These are phyloP conservation scores for Sycophaga agraensis DNA, from an alignment of 1,140 invertebrate species.

Conservation along the genomic window DNA sequence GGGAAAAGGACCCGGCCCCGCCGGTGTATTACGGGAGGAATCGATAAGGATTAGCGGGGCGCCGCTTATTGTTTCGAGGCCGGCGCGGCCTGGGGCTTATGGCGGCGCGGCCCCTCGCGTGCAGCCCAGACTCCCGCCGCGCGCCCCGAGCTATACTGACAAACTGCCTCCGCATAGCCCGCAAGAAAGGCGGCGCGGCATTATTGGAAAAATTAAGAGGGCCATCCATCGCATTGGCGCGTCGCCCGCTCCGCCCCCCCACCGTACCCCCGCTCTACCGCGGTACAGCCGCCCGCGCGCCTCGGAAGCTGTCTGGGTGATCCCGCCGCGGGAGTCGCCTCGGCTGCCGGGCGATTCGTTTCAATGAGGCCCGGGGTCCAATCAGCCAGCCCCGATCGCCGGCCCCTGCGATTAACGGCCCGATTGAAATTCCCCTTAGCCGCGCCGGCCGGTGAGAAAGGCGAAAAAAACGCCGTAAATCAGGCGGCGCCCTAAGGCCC, in stretches of 20 bases:
- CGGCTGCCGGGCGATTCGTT: too few species aligned
- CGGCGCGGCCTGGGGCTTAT: background rate
- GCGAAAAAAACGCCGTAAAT: constrained; percentile 33
- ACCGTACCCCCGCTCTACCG: background rate
- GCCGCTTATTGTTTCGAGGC: constrained; percentile 19
- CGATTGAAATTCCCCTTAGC: background rate
- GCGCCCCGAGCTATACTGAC: constrained; percentile 28
- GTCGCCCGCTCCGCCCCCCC: constrained; percentile 21
- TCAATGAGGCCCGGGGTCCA: too few species aligned
- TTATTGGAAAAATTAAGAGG: constrained; percentile 50
- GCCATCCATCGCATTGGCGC: constrained; percentile 37
- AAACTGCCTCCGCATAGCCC: constrained; percentile 41
- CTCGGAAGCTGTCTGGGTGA: background rate
- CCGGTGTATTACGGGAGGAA: too few species aligned
- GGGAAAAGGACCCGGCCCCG: too few species aligned
- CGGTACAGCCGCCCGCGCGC: background rate
- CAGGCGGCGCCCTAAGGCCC: background rate
- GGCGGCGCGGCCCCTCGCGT: too few species aligned
- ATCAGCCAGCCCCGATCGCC: too few species aligned
- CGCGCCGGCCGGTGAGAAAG: background rate
- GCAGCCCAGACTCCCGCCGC: too few species aligned
- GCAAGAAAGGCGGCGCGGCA: constrained; percentile 32
- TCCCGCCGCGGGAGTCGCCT: too few species aligned
- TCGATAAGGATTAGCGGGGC: constrained; percentile 8
- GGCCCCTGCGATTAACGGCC: too few species aligned